Conservation (phyloP, 2,888 invertebrate genomes). For the Criorhina ranunculi region DNA sequence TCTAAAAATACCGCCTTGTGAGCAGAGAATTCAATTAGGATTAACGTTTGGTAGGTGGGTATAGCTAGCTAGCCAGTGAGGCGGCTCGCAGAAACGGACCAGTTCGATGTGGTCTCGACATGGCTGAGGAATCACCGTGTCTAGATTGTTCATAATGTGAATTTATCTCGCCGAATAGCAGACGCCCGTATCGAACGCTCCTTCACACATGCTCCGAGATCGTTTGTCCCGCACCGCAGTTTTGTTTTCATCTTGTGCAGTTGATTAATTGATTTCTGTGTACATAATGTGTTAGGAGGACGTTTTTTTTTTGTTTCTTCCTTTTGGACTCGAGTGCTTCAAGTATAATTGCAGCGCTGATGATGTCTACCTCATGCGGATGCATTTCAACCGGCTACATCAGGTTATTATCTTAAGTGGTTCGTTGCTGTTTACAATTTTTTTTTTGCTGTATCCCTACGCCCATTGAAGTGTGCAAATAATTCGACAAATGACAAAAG, state of each 20-base stretch:
- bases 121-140: conserved; percentile 66
- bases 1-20: conserved; percentile 46
- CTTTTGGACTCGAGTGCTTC: conserved; percentile 23
- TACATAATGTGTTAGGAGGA: conserved; percentile 44
- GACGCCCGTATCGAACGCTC: conserved; percentile 43
- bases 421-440: conserved; percentile 59
- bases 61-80: conserved; percentile 53
- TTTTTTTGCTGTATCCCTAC: conserved; percentile 23
- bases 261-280: conserved; percentile 72
- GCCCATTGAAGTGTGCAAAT: conserved; percentile 71
- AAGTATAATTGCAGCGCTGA: conserved; percentile 49
- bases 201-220: conserved; percentile 22
- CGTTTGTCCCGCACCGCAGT: conserved; percentile 27
- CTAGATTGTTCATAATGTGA: conserved; percentile 44
- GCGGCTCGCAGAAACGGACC: conserved; percentile 36
- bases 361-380: conserved; percentile 36
- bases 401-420: conserved; percentile 76
- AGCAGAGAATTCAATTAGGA: conserved; percentile 31
- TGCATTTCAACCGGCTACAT: conserved; percentile 29
- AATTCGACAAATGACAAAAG: conserved; percentile 43
- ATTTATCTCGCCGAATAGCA: conserved; percentile 55
- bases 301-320: conserved; percentile 14
- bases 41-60: too few relatives aligned
- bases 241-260: conserved; percentile 46
- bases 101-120: conserved; percentile 36